Evolutionary conservation across 2,888 invertebrate genomes (phyloP).

Genomic region (Cantharis flavilabris): DNA sequence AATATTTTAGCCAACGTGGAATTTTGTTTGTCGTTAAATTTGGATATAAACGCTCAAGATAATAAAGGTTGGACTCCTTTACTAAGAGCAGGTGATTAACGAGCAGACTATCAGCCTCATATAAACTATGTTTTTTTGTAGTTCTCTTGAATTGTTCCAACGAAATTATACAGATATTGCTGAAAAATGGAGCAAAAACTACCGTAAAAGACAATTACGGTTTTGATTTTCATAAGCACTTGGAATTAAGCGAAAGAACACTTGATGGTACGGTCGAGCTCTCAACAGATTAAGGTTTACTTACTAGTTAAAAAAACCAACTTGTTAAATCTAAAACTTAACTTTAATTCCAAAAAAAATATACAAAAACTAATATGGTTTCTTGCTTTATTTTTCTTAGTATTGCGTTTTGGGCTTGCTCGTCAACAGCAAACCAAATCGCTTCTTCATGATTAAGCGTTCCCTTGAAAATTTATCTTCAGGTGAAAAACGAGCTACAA

Average conservation of each 20-base stretch:
- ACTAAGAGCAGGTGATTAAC: slow-evolving; percentile 56
- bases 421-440: slow-evolving; percentile 85
- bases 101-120: neutral
- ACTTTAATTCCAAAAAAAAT: neutral
- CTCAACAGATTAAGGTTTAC: neutral
- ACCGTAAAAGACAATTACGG: slow-evolving; percentile 43
- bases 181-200: slow-evolving; percentile 56
- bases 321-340: neutral
- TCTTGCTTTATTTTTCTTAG: slow-evolving; percentile 48
- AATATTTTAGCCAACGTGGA: slow-evolving; percentile 47
- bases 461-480: slow-evolving; percentile 93
- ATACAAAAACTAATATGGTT: neutral
- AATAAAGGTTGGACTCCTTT: slow-evolving; percentile 62
- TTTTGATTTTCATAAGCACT: slow-evolving; percentile 43
- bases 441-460: slow-evolving; percentile 84
- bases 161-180: slow-evolving; percentile 54
- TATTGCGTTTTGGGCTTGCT: slow-evolving; percentile 78
- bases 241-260: slow-evolving; percentile 13
- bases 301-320: neutral
- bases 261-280: neutral
- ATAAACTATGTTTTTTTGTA: slow-evolving; percentile 37
- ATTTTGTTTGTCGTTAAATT: slow-evolving; percentile 50
- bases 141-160: slow-evolving; percentile 57
- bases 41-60: slow-evolving; percentile 54
- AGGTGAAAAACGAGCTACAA: slow-evolving; percentile 89